A percentile compares a stretch with the other conserved stretches of the same genome.
These are phyloP conservation scores for Microcebus griseorufus DNA, from an alignment of 2,113 vertebrate genomes.

Conservation along the genomic window DNA sequence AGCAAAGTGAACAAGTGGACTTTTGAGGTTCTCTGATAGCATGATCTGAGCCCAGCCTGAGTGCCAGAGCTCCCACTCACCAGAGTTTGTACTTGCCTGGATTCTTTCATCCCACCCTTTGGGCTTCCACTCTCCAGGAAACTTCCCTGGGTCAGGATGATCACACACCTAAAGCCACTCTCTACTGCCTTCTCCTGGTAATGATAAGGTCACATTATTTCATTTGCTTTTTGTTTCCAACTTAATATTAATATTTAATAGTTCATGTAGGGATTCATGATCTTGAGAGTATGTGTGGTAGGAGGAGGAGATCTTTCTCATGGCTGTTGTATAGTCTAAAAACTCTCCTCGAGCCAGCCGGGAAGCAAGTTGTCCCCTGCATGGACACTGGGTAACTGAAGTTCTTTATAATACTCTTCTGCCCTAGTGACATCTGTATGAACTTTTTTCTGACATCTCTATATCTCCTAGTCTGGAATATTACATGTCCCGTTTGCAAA, in stretches of 20 bases:
- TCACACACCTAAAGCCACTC: background rate
- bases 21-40: background rate
- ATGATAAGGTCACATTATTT: background rate
- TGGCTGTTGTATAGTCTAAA: background rate
- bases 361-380: background rate
- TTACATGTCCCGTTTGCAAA: background rate
- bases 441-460: background rate
- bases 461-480: background rate
- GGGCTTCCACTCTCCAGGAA: background rate
- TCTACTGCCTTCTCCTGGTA: background rate
- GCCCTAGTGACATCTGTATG: background rate
- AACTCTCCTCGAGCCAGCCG: background rate
- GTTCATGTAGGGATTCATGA: background rate
- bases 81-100: background rate
- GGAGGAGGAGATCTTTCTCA: background rate
- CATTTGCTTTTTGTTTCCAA: background rate
- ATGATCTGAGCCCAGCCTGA: background rate
- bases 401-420: background rate
- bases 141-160: background rate
- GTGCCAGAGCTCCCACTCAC: accelerated
- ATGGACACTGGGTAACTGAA: background rate
- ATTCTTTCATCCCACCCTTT: background rate
- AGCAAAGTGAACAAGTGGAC: background rate
- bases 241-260: background rate
- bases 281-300: background rate